Evolutionary conservation across 2,888 invertebrate species (phyloP), one percentile per base, ranked within the genome.

Genomic region (Tipula confusa): DNA sequence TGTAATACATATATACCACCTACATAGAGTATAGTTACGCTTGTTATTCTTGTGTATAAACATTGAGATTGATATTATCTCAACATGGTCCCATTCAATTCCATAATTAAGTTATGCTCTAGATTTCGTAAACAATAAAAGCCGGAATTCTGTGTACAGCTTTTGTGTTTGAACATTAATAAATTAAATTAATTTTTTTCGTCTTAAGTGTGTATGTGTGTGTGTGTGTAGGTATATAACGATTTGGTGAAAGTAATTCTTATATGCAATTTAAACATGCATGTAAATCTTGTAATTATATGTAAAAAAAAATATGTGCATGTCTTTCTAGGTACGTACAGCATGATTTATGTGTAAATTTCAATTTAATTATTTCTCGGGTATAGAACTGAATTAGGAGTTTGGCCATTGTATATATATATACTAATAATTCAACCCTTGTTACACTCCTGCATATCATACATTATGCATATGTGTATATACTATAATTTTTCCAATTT

Each of bases 71-170:
- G n/a, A 43, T 64, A 64, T 64, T 18, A 64, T 64, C 64, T 18
- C 64, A 64, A 64, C 64, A 64, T 64, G 64, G 24, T 64, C 64
- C 64, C 64, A 64, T 64, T 64, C 64, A 24, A 64, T 64, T 64
- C 64, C 64, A 24, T 64, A 64, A 64, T 64, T 64, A 64, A 64
- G 64, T 64, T 64, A 64, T 64, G 64, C 64, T 64, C 64, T 64
- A 64, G 24, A 64, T 64, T 64, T 64, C 13, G 64, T 64, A 24
- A 64, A 64, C 64, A 64, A 24, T 64, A 64, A 18, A 64, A 64
- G 18, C 64, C 64, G 64, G 64, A 64, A 64, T 18, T n/a, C n/a
- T 43, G 43, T 43, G 13, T 38, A 6, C 5, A n/a, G 3, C n/a
- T 43, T 64, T 64, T 24, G 7, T 9, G 18, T 43, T 43, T 43